phyloP scores from a whole-genome alignment of 2,113 vertebrate genomes.

The Myotis lucifugus region DNA sequence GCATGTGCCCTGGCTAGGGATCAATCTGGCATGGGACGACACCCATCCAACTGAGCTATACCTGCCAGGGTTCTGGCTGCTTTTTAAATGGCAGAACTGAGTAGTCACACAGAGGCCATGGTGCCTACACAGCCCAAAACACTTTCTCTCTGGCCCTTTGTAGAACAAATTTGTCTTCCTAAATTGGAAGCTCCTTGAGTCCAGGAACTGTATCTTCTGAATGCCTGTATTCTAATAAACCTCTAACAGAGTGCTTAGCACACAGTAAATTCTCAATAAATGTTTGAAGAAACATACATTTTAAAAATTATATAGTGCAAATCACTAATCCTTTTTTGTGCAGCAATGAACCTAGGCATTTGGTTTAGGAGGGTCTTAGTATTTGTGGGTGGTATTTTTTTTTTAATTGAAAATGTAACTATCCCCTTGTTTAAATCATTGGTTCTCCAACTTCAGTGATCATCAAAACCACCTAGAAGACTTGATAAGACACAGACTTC shows the following conservation, averaged over 20 bases:
- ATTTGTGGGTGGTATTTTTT: not conserved
- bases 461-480: not conserved
- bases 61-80: too few species aligned
- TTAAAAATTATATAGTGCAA: not conserved
- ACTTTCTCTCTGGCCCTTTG: not conserved
- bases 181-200: not conserved
- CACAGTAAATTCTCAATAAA: not conserved
- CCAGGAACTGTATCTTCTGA: not conserved
- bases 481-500: not conserved
- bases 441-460: not conserved
- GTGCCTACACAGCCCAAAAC: not conserved
- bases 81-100: not conserved
- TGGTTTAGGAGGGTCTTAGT: not conserved
- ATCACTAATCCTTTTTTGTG: not conserved
- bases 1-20: too few species aligned
- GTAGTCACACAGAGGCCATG: not conserved
- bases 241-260: not conserved
- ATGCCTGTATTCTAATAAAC: not conserved
- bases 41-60: too few species aligned
- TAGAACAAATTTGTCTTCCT: not conserved
- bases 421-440: not conserved
- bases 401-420: not conserved
- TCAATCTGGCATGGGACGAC: too few species aligned
- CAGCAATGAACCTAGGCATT: not conserved
- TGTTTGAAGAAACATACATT: not conserved